phyloP scores from a whole-genome alignment of 2,888 invertebrate species.

The Philereme transversata region DNA sequence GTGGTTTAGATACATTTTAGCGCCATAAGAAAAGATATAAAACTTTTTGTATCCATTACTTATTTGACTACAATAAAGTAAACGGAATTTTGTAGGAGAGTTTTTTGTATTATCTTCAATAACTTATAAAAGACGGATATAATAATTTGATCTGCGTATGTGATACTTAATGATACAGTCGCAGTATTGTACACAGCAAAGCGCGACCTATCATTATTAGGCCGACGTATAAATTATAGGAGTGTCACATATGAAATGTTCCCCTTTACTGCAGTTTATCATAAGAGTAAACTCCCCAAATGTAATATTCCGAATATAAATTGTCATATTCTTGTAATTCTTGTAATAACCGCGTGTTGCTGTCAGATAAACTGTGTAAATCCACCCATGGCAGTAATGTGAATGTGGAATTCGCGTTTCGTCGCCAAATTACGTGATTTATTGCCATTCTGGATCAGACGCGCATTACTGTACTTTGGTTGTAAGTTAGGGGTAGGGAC shows the following conservation, averaged over 20 bases:
- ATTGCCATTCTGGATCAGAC: slow-evolving; percentile 69
- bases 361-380: slow-evolving; percentile 70
- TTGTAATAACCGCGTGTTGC: slow-evolving; percentile 69
- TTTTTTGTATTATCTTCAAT: too few relatives aligned
- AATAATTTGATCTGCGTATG: not conserved
- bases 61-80: too few relatives aligned
- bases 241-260: slow-evolving; percentile 46
- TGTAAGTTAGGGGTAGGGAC: slow-evolving; percentile 5
- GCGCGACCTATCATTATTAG: slow-evolving; percentile 31
- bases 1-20: too few relatives aligned
- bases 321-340: slow-evolving; percentile 69
- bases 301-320: slow-evolving; percentile 69
- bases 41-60: too few relatives aligned
- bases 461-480: slow-evolving; percentile 5
- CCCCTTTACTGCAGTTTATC: slow-evolving; percentile 56
- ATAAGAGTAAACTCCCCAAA: slow-evolving; percentile 58
- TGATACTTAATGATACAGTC: slow-evolving; percentile 7
- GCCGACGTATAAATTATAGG: slow-evolving; percentile 26
- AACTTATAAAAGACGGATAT: not conserved
- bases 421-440: slow-evolving; percentile 81
- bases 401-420: slow-evolving; percentile 62
- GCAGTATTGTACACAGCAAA: slow-evolving; percentile 9
- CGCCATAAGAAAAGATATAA: too few relatives aligned
- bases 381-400: slow-evolving; percentile 58
- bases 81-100: too few relatives aligned